Conservation (phyloP, 1,140 invertebrate genomes). For the Sarcophaga bullata region DNA sequence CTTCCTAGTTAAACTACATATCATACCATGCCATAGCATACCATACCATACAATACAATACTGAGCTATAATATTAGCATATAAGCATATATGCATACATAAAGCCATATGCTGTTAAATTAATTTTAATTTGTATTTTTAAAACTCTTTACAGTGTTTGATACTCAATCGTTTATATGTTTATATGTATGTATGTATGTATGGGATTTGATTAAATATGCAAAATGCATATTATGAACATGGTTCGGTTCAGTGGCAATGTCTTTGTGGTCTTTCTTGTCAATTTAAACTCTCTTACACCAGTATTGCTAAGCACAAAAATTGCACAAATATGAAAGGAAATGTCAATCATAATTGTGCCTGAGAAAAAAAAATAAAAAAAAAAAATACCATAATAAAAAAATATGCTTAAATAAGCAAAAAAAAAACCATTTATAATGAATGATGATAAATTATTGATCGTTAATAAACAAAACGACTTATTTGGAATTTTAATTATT, state of each 20-base stretch:
- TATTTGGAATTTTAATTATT: not conserved
- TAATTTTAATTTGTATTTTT: conserved; percentile 10
- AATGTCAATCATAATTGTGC: conserved; percentile 4
- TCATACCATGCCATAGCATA: not conserved
- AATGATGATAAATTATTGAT: not conserved
- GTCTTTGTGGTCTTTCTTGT: not conserved
- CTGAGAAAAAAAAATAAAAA: not conserved
- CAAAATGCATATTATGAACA: not conserved
- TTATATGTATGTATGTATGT: too few species aligned
- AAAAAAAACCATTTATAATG: too few species aligned
- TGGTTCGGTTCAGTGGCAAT: not conserved
- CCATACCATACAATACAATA: too few species aligned
- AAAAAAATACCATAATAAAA: not conserved
- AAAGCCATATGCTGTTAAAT: not conserved
- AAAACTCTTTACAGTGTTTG: not conserved
- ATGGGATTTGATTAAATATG: not conserved
- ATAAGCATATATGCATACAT: not conserved
- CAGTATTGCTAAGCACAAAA: too few species aligned
- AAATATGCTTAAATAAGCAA: not conserved
- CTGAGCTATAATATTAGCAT: too few species aligned
- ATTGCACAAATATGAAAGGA: not conserved
- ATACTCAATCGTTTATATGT: too few species aligned
- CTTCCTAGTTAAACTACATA: not conserved
- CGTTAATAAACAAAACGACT: not conserved
- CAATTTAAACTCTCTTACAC: not conserved